These are phyloP conservation scores for Sturmia bella DNA, from an alignment of 2,888 invertebrate species.

Conservation along the genomic window DNA sequence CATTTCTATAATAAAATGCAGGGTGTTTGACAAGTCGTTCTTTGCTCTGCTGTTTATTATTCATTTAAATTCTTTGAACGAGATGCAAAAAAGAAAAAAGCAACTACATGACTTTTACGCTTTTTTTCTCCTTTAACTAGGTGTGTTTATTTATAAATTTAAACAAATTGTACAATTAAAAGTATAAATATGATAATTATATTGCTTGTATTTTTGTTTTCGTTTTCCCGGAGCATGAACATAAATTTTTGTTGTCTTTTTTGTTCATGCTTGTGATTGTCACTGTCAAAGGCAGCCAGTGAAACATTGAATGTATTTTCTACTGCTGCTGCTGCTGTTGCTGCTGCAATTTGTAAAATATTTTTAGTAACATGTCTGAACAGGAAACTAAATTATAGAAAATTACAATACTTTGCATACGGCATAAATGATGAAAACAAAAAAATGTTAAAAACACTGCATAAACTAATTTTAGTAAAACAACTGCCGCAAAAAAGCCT, in stretches of 20 bases:
- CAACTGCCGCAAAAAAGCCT: not conserved
- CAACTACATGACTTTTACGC: not conserved
- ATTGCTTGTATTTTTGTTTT: slow-evolving; percentile 16
- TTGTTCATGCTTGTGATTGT: slow-evolving; percentile 17
- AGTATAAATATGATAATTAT: slow-evolving; percentile 60
- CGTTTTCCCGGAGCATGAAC: not conserved
- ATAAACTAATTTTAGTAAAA: slow-evolving; percentile 24
- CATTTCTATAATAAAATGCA: no score
- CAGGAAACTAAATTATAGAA: slow-evolving; percentile 60
- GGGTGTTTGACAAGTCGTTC: no score
- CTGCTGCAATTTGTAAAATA: slow-evolving; percentile 22
- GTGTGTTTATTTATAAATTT: slow-evolving; percentile 65
- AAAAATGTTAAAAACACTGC: slow-evolving; percentile 22
- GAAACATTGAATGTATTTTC: not conserved
- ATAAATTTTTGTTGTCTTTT: slow-evolving; percentile 15
- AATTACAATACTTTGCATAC: slow-evolving; percentile 56
- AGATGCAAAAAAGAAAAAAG: not conserved
- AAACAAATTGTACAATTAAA: slow-evolving; percentile 66
- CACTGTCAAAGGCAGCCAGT: slow-evolving; percentile 38
- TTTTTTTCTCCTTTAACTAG: slow-evolving; percentile 40
- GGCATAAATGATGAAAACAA: no score
- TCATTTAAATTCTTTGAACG: no score
- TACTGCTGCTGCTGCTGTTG: not conserved
- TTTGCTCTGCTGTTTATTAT: no score
- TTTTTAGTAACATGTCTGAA: slow-evolving; percentile 1